Evolutionary conservation across 2,113 vertebrate species (phyloP).

Genomic region (Spermophilus dauricus): DNA sequence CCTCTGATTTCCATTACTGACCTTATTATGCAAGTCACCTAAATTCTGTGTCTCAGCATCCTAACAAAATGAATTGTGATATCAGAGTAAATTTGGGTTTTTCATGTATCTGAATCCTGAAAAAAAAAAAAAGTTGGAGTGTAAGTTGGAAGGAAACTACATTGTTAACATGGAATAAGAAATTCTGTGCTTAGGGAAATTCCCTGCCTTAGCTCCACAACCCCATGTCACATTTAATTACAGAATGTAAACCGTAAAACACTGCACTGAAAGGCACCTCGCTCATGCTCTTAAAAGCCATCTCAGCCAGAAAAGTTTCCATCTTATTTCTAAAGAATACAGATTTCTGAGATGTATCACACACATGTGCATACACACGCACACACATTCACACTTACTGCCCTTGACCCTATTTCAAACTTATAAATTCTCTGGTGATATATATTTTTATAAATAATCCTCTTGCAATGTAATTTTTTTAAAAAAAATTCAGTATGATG

Average conservation of each 20-base stretch:
- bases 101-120: neutral
- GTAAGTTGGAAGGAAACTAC: neutral
- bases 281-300: neutral
- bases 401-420: neutral
- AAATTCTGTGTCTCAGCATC: neutral
- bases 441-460: neutral
- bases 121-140: neutral
- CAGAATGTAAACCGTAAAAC: neutral
- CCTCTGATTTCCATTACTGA: neutral
- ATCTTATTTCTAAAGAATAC: neutral
- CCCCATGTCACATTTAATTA: neutral
- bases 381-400: neutral
- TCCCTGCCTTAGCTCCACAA: conserved; percentile 33
- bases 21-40: neutral
- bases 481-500: neutral
- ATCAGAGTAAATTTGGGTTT: neutral
- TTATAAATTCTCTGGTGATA: neutral
- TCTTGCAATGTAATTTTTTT: neutral
- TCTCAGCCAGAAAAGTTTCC: neutral
- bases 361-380: neutral
- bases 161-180: conserved; percentile 77
- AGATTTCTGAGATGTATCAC: neutral
- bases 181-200: conserved; percentile 54
- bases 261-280: neutral
- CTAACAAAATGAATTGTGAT: neutral